Evolutionary conservation across 1,140 invertebrate genomes (phyloP).

Genomic region (Halictus rubicundus): DNA sequence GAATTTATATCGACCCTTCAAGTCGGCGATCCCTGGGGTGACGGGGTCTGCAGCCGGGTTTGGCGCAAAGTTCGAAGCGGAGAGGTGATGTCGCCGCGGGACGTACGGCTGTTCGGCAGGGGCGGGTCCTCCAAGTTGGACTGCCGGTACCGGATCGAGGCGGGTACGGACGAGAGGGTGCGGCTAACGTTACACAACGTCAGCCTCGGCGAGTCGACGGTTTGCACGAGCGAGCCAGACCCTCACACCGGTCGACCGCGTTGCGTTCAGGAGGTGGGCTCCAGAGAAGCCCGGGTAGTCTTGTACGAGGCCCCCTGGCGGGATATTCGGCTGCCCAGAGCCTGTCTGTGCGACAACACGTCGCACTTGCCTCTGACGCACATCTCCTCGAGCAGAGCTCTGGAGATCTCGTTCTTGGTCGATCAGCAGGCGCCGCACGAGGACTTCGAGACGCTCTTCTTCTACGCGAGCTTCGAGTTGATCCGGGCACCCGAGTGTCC

Average conservation of each 20-base stretch:
- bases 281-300: conserved; percentile 82
- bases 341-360: conserved; percentile 87
- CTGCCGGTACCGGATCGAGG: conserved; percentile 87
- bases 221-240: conserved; percentile 86
- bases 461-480: conserved; percentile 86
- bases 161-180: conserved; percentile 83
- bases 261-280: conserved; percentile 81
- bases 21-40: conserved; percentile 85
- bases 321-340: conserved; percentile 83
- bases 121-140: conserved; percentile 88
- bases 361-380: conserved; percentile 84
- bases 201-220: conserved; percentile 84
- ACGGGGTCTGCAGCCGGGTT: conserved; percentile 80
- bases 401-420: conserved; percentile 84
- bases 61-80: conserved; percentile 83
- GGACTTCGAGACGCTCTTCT: conserved; percentile 86
- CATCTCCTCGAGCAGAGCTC: conserved; percentile 83
- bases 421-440: conserved; percentile 85
- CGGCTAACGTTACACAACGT: conserved; percentile 86
- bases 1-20: conserved; percentile 92
- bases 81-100: conserved; percentile 85
- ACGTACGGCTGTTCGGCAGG: conserved; percentile 89
- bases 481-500: conserved; percentile 84
- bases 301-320: conserved; percentile 85
- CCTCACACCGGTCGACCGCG: conserved; percentile 85